Evolutionary conservation across 2,113 vertebrate species (phyloP).

Genomic region (Vireo altiloquus): DNA sequence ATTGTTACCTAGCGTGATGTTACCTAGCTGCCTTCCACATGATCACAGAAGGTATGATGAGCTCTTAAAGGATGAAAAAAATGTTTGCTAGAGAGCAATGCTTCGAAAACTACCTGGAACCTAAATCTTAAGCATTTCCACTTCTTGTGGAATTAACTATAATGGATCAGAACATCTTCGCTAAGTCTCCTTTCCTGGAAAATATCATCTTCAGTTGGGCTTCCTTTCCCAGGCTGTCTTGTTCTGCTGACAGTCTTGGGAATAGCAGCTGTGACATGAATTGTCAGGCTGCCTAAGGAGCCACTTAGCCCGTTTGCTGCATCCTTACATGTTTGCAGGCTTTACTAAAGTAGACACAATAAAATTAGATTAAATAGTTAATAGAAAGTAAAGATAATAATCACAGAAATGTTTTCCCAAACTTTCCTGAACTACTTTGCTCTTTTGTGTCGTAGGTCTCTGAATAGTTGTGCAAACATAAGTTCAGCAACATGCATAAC

Average conservation of each 20-base stretch:
- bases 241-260: not conserved
- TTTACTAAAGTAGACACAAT: not conserved
- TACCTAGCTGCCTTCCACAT: not conserved
- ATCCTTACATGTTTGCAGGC: not conserved
- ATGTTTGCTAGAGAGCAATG: not conserved
- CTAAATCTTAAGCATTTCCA: not conserved
- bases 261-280: not conserved
- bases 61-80: not conserved
- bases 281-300: not conserved
- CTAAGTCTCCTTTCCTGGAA: not conserved
- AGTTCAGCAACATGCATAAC: not conserved
- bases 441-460: not conserved
- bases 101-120: not conserved
- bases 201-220: not conserved
- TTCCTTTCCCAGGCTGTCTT: not conserved
- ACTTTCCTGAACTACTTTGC: not conserved
- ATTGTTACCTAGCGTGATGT: rapidly evolving
- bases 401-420: not conserved
- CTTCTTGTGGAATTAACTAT: not conserved
- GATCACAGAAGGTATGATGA: not conserved
- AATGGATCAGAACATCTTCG: not conserved
- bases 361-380: not conserved
- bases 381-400: not conserved
- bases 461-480: not conserved
- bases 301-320: not conserved